Percentiles rank a stretch among this genome's conserved stretches.
Evolutionary conservation across 1,140 invertebrate species (phyloP).

Genomic region (Cydia strobilella): DNA sequence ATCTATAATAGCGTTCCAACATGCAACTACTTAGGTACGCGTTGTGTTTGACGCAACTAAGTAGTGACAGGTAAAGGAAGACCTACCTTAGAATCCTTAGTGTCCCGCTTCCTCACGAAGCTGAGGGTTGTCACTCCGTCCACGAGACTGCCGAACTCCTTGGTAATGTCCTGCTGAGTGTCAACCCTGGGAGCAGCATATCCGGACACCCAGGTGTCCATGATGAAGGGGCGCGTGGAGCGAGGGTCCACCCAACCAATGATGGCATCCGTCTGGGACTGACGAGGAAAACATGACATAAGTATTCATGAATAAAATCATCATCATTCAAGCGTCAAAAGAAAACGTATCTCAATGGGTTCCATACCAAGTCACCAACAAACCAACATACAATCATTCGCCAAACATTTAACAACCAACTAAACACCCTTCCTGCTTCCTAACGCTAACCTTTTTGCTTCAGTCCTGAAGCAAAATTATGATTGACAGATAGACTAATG

Average conservation of each 20-base stretch:
- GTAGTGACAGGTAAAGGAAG: too few species aligned
- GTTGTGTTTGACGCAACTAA: slow-evolving; percentile 7
- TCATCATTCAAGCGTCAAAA: too few species aligned
- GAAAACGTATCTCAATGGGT: too few species aligned
- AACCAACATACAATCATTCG: too few species aligned
- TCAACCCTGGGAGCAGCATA: slow-evolving; percentile 90
- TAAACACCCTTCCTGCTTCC: too few species aligned
- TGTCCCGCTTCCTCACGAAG: slow-evolving; percentile 89
- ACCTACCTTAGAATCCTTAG: slow-evolving; percentile 85
- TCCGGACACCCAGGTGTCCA: slow-evolving; percentile 93
- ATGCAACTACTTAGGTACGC: not conserved
- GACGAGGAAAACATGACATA: slow-evolving; percentile 23
- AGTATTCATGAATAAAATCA: not conserved
- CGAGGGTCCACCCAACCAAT: slow-evolving; percentile 92
- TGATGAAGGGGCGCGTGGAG: slow-evolving; percentile 88
- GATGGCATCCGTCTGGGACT: slow-evolving; percentile 91
- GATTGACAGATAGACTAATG: too few species aligned
- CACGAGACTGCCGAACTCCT: slow-evolving; percentile 84
- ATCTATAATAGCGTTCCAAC: not conserved
- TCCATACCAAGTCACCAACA: too few species aligned
- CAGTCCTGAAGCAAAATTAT: too few species aligned
- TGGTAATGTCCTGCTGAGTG: slow-evolving; percentile 86
- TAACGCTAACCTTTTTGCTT: too few species aligned
- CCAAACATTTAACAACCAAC: too few species aligned
- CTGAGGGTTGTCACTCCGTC: slow-evolving; percentile 90